Evolutionary conservation across 2,797 vertebrate species (phyloP), one percentile per base, ranked within the genome.

Genomic region (Muraenolepis orangiensis): DNA sequence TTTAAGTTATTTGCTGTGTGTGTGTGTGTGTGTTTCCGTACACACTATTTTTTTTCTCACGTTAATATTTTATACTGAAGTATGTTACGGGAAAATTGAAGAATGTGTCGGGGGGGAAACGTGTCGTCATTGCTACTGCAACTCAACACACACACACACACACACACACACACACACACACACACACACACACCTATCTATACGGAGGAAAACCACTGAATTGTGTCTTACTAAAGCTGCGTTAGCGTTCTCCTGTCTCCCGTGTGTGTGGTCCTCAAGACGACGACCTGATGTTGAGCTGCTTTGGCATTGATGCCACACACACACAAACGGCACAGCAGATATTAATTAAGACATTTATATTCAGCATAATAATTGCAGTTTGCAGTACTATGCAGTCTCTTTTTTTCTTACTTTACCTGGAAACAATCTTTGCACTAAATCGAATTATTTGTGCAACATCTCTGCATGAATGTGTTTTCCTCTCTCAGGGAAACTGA

Each of bases 401-500:
- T n/a, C n/a, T n/a, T n/a, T n/a, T n/a, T 74, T 28, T 18, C n/a
- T 28, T 42, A 18, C 10, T 10, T n/a, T 3, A n/a, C 61, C 71
- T 34, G 46, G 74, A 64, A 72, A 72, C 20, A 31, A 74, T 75
- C 73, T 74, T 57, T 70, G 42, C 77, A 16, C 73, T 38, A 72
- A 64, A 68, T 75, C 2, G 70, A 72, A 69, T 20, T 67, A 18
- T 14, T 46, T 28, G n/a, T 11, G n/a, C 72, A 29, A 76, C 32
- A n/a, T 32, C 0, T 31, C 80, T 72, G 77, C 82, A 67, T 81
- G 74, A 75, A 74, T 70, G 26, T 84, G 80, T 87, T 88, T 69
- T 67, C n/a, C n/a, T n/a, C 84, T 87, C 87, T 90, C 90, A 89
- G 90, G 90, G 87, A n/a, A n/a, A 88, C 78, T 51, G 74, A 18